phyloP scores from a whole-genome alignment of 2,797 vertebrate genomes.

The Phataginus tricuspis region DNA sequence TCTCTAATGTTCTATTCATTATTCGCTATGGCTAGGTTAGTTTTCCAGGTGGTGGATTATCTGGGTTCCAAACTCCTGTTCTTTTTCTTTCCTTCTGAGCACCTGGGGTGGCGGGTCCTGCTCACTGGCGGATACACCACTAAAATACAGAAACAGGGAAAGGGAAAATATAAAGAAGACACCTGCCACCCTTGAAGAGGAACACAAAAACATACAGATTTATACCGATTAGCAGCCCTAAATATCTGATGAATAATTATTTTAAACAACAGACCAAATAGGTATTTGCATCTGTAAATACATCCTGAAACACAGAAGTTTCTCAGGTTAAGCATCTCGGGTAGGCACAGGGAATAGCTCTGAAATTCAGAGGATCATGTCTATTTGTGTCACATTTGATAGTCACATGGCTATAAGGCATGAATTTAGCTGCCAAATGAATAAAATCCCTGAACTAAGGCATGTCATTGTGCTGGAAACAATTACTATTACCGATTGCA shows the following conservation, averaged over 20 bases:
- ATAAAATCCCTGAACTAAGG: not conserved
- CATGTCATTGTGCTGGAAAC: not conserved
- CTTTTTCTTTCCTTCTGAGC: not conserved
- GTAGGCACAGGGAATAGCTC: not conserved
- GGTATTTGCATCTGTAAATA: not conserved
- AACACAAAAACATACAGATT: not conserved
- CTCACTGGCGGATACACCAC: not conserved
- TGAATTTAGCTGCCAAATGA: slow-evolving; percentile 34
- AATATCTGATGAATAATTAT: not conserved
- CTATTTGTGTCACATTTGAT: not conserved
- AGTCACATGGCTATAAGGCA: not conserved
- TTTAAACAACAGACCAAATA: not conserved
- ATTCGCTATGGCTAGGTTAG: not conserved
- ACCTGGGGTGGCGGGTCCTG: not conserved
- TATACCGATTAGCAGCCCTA: not conserved
- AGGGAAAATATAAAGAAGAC: not conserved
- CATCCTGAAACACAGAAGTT: not conserved
- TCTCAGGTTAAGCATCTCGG: too few relatives aligned
- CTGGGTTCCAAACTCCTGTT: not conserved
- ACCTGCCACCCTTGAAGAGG: not conserved
- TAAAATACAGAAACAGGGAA: slow-evolving; percentile 31
- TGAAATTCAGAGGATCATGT: slow-evolving; percentile 9
- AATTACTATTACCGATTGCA: not conserved
- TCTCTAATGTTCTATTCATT: not conserved
- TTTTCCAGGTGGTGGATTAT: not conserved